Evolutionary conservation across 2,797 vertebrate species (phyloP).

Genomic region (Aphelocoma californica): DNA sequence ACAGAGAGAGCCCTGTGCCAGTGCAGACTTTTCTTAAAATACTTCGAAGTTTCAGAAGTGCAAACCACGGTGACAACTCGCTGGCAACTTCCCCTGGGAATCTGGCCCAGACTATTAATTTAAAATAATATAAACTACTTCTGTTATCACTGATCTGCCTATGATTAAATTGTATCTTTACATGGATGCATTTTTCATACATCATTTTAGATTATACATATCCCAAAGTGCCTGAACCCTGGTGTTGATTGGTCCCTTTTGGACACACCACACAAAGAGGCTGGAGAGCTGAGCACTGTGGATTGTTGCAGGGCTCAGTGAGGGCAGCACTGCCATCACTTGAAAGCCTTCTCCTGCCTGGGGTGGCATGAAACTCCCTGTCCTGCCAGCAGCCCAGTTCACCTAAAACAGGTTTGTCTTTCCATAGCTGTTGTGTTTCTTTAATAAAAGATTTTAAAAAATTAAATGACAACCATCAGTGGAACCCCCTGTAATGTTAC

Average conservation of each 20-base stretch:
- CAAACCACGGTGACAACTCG: rapidly evolving
- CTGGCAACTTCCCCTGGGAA: not conserved
- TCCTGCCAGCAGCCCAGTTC: rapidly evolving
- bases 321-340: not conserved
- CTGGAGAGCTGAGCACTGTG: not conserved
- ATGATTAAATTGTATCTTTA: not conserved
- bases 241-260: not conserved
- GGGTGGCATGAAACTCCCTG: rapidly evolving
- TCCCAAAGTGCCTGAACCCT: rapidly evolving
- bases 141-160: not conserved
- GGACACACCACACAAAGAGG: rapidly evolving
- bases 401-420: not conserved
- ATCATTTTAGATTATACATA: not conserved
- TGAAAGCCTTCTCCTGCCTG: not conserved
- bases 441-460: not conserved
- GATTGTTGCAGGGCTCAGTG: rapidly evolving
- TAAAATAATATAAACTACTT: not conserved
- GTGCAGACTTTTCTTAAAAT: not conserved
- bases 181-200: not conserved
- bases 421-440: not conserved
- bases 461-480: not conserved
- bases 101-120: not conserved
- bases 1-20: rapidly evolving
- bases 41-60: not conserved
- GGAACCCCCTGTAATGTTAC: not conserved